phyloP scores from a whole-genome alignment of 2,113 vertebrate genomes.

The Myodes glareolus region DNA sequence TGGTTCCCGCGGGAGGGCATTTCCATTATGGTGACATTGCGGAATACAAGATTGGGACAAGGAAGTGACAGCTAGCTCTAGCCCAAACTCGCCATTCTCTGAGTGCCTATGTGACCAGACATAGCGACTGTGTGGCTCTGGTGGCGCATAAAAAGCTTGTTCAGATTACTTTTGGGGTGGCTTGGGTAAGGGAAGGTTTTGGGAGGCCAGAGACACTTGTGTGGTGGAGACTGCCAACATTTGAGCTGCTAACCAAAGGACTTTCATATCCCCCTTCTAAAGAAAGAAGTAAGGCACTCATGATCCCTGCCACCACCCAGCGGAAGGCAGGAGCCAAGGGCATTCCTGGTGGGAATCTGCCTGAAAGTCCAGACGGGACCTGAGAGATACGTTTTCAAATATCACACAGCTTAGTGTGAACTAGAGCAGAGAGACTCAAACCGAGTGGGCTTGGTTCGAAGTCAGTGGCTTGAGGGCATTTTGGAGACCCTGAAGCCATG shows the following conservation, averaged over 20 bases:
- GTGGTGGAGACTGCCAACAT: neutral
- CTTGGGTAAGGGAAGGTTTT: neutral
- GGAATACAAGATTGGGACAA: neutral
- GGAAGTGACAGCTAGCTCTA: neutral
- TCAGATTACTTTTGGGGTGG: neutral
- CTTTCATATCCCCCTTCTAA: neutral
- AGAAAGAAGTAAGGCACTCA: neutral
- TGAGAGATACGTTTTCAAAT: neutral
- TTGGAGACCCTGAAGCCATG: neutral
- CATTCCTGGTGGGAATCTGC: neutral
- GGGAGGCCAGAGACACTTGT: constrained; percentile 14
- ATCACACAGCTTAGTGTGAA: neutral
- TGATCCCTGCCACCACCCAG: neutral
- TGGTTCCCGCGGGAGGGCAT: neutral
- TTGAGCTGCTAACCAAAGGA: neutral
- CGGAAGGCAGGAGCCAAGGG: neutral
- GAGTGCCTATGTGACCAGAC: neutral
- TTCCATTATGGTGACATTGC: neutral
- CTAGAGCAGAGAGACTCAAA: constrained; percentile 3
- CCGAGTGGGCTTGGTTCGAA: neutral
- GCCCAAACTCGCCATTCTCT: neutral
- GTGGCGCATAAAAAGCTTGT: neutral
- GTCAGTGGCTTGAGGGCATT: neutral
- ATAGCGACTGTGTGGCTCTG: neutral
- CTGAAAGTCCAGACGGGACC: neutral